phyloP scores from a whole-genome alignment of 1,140 invertebrate species.

The Musca domestica region DNA sequence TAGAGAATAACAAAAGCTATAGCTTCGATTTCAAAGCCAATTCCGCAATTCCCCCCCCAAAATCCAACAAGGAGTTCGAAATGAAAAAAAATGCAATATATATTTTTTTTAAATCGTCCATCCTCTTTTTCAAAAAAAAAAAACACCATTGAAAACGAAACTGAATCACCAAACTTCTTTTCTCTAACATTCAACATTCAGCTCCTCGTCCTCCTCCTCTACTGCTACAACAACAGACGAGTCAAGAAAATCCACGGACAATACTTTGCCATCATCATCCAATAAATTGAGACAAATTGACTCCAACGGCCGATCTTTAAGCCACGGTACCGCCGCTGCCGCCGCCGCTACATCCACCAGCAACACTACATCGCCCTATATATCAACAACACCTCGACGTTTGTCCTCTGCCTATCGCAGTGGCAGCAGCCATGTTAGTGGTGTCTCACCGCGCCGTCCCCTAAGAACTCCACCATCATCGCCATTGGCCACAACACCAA shows the following conservation, averaged over 20 bases:
- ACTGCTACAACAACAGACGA: neutral
- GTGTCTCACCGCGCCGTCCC: slow-evolving; percentile 41
- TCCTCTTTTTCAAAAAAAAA: neutral
- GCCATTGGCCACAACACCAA: slow-evolving; percentile 46
- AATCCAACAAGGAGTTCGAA: too few species aligned
- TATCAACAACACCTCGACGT: slow-evolving; percentile 32
- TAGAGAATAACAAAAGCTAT: too few species aligned
- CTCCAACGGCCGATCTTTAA: neutral
- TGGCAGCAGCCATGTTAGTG: slow-evolving; percentile 26
- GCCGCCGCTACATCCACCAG: slow-evolving; percentile 29
- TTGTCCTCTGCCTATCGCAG: slow-evolving; percentile 34
- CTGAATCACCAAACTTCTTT: slow-evolving; percentile 14
- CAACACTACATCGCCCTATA: slow-evolving; percentile 38
- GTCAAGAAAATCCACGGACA: neutral
- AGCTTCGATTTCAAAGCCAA: too few species aligned
- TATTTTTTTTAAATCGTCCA: too few species aligned
- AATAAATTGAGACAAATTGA: neutral
- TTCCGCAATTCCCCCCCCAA: too few species aligned
- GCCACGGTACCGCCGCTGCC: neutral
- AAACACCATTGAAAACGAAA: neutral
- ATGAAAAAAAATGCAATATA: too few species aligned
- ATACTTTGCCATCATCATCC: neutral
- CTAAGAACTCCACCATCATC: slow-evolving; percentile 49
- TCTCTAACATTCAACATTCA: slow-evolving; percentile 18
- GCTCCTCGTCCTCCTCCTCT: neutral